Percentiles rank a stretch among this genome's conserved stretches.
phyloP scores from a whole-genome alignment of 2,113 vertebrate species.

The Protobothrops flavoviridis region DNA sequence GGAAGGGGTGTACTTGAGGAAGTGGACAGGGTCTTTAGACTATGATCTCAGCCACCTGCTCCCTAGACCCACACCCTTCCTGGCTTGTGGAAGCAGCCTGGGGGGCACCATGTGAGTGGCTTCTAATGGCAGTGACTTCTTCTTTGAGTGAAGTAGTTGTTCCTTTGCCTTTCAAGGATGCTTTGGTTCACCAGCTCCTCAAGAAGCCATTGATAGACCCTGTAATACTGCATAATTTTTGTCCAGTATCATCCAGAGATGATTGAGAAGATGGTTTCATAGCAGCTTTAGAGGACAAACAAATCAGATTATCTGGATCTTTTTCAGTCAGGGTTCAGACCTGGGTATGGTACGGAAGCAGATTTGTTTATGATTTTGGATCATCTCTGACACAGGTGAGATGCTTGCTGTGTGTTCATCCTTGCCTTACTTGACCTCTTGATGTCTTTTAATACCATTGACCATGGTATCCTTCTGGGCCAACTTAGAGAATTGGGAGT shows the following conservation, averaged over 20 bases:
- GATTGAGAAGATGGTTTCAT: too few relatives aligned
- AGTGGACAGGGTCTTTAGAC: neutral
- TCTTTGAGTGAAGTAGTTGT: neutral
- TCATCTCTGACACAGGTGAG: too few relatives aligned
- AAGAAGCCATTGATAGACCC: neutral
- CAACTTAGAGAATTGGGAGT: too few relatives aligned
- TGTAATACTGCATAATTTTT: neutral
- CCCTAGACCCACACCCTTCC: neutral
- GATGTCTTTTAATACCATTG: too few relatives aligned
- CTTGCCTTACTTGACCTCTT: too few relatives aligned
- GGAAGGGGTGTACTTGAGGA: neutral
- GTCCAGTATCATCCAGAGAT: neutral
- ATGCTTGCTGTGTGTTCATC: too few relatives aligned
- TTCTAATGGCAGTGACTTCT: neutral
- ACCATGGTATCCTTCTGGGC: too few relatives aligned
- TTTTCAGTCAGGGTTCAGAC: too few relatives aligned
- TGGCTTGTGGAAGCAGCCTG: neutral
- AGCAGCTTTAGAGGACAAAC: too few relatives aligned
- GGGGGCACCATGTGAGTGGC: neutral
- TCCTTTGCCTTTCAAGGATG: neutral
- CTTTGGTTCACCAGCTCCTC: neutral
- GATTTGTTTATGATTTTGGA: too few relatives aligned
- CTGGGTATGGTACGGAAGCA: too few relatives aligned
- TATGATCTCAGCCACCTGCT: neutral
- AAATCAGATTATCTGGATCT: too few relatives aligned